Evolutionary conservation across 2,113 vertebrate species (phyloP).

Genomic region (Oxyruncus cristatus): DNA sequence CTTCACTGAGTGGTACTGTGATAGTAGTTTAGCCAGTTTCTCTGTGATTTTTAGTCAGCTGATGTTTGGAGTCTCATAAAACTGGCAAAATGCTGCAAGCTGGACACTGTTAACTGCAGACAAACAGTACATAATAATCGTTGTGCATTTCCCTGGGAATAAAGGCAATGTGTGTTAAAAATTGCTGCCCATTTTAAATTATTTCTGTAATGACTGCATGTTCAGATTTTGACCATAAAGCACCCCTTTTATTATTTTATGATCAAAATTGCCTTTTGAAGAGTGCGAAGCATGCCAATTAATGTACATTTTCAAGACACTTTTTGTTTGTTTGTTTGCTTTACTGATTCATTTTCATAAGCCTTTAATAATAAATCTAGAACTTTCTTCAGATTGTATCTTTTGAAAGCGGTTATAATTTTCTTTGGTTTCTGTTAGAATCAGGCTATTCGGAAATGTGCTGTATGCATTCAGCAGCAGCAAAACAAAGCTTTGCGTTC

Average conservation of each 20-base stretch:
- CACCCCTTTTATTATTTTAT: neutral
- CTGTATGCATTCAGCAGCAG: neutral
- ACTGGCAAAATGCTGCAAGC: neutral
- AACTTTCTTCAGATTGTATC: neutral
- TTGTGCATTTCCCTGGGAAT: neutral
- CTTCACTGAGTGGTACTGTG: neutral
- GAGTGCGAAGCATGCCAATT: neutral
- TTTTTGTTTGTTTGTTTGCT: neutral
- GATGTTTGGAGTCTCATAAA: neutral
- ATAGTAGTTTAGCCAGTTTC: neutral
- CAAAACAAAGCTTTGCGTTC: conserved; percentile 29
- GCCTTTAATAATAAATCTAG: neutral
- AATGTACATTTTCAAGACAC: neutral
- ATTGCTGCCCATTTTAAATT: neutral
- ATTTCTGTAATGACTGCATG: neutral
- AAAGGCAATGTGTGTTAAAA: neutral
- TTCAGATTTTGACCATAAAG: neutral
- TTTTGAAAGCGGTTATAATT: neutral
- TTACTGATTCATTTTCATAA: neutral
- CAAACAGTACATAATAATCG: neutral
- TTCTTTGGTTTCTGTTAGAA: neutral
- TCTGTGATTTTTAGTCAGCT: neutral
- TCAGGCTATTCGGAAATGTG: neutral
- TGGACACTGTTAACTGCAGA: neutral
- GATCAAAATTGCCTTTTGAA: neutral